Conservation (phyloP, 2,797 vertebrate species). For the Pipistrellus kuhlii region DNA sequence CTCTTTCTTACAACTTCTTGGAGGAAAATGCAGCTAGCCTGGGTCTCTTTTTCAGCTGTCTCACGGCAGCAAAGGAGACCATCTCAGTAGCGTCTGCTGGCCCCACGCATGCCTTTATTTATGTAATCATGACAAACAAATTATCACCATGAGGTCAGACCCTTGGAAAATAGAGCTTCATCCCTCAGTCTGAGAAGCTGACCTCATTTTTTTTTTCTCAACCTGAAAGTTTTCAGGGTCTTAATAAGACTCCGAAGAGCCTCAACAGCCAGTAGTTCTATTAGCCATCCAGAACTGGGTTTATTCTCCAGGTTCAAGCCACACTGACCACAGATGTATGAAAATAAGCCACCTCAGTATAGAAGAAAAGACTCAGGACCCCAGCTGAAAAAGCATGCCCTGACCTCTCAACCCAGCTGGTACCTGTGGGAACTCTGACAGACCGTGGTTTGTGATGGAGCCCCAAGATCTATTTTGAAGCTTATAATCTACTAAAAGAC, state of each 20-base stretch:
- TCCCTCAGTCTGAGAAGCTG: neutral
- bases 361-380: neutral
- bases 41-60: neutral
- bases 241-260: neutral
- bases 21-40: neutral
- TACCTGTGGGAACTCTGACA: neutral
- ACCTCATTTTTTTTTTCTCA: neutral
- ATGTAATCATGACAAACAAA: neutral
- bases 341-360: neutral
- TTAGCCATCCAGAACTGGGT: neutral
- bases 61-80: neutral
- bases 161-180: neutral
- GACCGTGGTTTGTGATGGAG: neutral
- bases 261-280: neutral
- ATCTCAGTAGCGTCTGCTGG: neutral
- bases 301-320: neutral
- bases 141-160: neutral
- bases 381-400: neutral
- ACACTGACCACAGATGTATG: neutral
- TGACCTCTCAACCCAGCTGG: neutral
- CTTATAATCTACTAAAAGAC: neutral
- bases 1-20: constrained; percentile 37
- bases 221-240: neutral
- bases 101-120: neutral
- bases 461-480: constrained; percentile 5